These are phyloP conservation scores for Corynorhinus townsendii DNA, from an alignment of 2,113 vertebrate species.

Conservation along the genomic window DNA sequence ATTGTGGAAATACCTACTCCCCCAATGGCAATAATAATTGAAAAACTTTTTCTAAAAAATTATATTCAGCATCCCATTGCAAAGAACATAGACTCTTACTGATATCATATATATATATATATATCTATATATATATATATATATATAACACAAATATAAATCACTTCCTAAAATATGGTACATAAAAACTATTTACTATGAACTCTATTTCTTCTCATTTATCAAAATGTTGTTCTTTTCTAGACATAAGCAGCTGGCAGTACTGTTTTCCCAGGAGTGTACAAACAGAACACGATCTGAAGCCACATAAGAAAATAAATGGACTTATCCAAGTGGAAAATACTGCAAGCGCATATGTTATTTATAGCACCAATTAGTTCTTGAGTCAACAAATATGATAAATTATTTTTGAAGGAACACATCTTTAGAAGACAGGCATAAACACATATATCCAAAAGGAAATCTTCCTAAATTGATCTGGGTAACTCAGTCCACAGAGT, in stretches of 20 bases:
- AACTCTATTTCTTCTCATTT: neutral
- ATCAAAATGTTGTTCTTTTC: neutral
- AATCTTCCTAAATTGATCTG: neutral
- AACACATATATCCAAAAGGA: neutral
- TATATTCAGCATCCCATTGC: neutral
- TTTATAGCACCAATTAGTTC: neutral
- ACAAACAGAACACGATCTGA: neutral
- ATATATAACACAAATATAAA: neutral
- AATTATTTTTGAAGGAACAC: neutral
- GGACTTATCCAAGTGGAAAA: constrained; percentile 1
- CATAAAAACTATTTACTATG: neutral
- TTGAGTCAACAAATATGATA: constrained; percentile 12
- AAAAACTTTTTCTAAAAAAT: neutral
- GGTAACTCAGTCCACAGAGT: neutral
- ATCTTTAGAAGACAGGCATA: neutral
- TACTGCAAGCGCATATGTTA: neutral
- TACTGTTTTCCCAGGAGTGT: neutral
- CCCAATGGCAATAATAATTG: neutral
- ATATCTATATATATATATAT: neutral
- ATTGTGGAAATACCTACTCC: neutral
- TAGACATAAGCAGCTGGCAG: neutral
- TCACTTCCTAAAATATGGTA: neutral
- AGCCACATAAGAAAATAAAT: constrained; percentile 26
- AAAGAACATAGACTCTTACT: neutral
- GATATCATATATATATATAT: neutral